Evolutionary conservation across 2,888 invertebrate species (phyloP), one percentile per base, ranked within the genome.

Genomic region (Sarcophaga carnaria): DNA sequence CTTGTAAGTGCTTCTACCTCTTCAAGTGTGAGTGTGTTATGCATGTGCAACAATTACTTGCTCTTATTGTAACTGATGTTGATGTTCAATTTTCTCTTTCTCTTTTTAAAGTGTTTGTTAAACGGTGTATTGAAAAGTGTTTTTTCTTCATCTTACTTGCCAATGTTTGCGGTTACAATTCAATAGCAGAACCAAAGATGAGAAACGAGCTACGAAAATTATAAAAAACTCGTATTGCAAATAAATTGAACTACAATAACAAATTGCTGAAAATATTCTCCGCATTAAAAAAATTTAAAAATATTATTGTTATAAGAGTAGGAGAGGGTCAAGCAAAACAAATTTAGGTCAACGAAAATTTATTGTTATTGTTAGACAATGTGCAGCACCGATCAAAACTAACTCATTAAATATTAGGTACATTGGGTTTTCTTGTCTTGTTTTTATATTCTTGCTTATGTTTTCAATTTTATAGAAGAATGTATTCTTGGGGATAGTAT

Each of bases 111-210:
- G 4, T 54, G 8, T 37, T 37, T 37, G 37, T 37, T 17, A 47
- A 75, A 76, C 1, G 64, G 59, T 64, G 64, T 37, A 27, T 37
- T 37, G 1, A 37, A 6, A 6, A 37, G 45, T 63, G 66, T 83
- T 82, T 14, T 49, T 77, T 25, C 54, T 45, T 59, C 79, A 79
- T 83, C 64, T 83, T 82, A 80, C 17, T 82, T 85, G 37, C 82
- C 69, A 80, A 86, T 88, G 85, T 81, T 88, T 88, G 80, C 83
- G 83, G 80, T 80, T 88, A 80, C 72, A 69, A 71, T 77, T 77
- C 86, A 77, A 80, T 67, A 83, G 62, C 3, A 76, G 63, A 66
- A 67, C 22, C 69, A 75, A 0, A 37, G 6, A 37, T 6, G 37
- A 37, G 37, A 37, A 37, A 37, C 2, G 37, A 6, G 60, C 72